phyloP scores from a whole-genome alignment of 2,113 vertebrate genomes.

The Dissostichus mawsoni region DNA sequence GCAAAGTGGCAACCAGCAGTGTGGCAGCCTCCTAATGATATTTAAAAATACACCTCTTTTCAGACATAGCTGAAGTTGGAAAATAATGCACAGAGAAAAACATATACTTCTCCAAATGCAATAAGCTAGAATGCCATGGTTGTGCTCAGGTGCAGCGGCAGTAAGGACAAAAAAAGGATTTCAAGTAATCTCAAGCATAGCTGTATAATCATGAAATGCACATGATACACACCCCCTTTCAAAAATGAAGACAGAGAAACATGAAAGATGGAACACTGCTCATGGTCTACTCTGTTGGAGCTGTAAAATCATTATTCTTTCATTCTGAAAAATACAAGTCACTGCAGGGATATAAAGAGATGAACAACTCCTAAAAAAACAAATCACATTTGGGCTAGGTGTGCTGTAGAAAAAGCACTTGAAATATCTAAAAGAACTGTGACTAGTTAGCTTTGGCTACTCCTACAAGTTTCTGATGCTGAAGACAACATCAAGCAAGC shows the following conservation, averaged over 20 bases:
- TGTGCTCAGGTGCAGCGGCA: conserved; percentile 8
- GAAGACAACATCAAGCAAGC: background rate
- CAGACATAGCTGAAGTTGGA: background rate
- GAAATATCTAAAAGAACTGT: too few species aligned
- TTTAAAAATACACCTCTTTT: conserved; percentile 23
- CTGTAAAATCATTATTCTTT: background rate
- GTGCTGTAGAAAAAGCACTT: background rate
- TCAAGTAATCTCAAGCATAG: background rate
- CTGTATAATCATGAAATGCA: conserved; percentile 9
- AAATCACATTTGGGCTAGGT: background rate
- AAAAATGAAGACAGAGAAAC: background rate
- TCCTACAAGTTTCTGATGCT: background rate
- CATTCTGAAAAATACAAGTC: background rate
- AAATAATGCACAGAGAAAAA: background rate
- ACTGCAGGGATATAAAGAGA: background rate
- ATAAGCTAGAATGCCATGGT: conserved; percentile 21
- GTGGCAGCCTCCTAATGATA: background rate
- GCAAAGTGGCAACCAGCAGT: conserved; percentile 7
- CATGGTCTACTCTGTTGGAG: background rate
- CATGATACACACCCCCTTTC: background rate
- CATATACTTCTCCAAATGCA: conserved; percentile 22
- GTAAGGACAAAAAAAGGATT: conserved; percentile 13
- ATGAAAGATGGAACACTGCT: background rate
- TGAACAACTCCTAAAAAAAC: background rate
- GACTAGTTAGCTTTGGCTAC: background rate